phyloP scores from a whole-genome alignment of 2,888 invertebrate genomes.

The Diarsia dahlii region DNA sequence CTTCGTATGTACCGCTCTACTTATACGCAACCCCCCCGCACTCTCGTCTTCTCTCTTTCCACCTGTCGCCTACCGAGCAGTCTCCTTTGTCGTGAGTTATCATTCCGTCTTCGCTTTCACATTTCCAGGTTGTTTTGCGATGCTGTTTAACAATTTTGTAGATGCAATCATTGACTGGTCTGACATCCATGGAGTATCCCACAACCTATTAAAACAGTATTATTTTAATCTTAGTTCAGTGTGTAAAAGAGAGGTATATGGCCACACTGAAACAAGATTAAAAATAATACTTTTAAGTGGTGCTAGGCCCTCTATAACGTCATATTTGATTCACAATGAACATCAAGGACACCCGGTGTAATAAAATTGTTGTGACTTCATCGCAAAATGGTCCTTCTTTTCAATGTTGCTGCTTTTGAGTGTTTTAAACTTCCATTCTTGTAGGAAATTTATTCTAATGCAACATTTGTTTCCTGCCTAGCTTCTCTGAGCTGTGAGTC shows the following conservation, averaged over 20 bases:
- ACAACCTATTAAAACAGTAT: not conserved
- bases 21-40: constrained; percentile 69
- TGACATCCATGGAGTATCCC: not conserved
- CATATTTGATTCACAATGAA: not conserved
- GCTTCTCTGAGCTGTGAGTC: constrained; percentile 93
- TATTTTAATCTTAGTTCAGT: not conserved
- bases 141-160: constrained; percentile 24
- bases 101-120: constrained; percentile 48
- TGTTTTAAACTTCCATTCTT: constrained; percentile 21
- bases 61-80: constrained; percentile 56
- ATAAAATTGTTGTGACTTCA: constrained; percentile 20
- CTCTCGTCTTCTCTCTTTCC: constrained; percentile 56
- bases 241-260: not conserved
- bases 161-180: not conserved
- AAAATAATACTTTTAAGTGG: too few relatives aligned
- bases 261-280: not conserved
- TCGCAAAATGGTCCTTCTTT: constrained; percentile 45
- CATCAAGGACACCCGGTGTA: not conserved
- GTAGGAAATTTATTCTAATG: constrained; percentile 38
- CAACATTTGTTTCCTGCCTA: constrained; percentile 64
- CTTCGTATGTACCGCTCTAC: constrained; percentile 88
- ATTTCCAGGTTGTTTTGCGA: constrained; percentile 48
- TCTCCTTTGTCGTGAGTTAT: constrained; percentile 62
- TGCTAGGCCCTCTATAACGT: not conserved
- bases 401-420: constrained; percentile 54